phyloP scores from a whole-genome alignment of 2,888 invertebrate genomes.

The Ariolimax columbianus region DNA sequence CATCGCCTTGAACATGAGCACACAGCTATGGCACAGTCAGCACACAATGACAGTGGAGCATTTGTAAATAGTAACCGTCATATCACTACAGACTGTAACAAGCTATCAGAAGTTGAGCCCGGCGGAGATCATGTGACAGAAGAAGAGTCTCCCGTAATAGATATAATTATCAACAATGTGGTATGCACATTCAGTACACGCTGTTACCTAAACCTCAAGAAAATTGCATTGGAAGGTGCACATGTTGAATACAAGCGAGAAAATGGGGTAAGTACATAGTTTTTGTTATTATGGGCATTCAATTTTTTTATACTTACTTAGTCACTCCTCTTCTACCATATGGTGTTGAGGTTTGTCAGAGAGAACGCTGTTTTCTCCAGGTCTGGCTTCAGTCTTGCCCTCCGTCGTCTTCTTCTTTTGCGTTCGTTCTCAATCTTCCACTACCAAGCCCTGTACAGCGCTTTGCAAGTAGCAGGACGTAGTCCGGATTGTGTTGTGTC shows the following conservation, averaged over 20 bases:
- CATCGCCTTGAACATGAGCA: neutral
- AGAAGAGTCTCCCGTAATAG: conserved; percentile 76
- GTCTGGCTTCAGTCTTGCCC: no score
- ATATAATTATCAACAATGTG: conserved; percentile 98
- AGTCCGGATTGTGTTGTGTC: no score
- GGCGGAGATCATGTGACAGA: neutral
- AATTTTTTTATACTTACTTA: no score
- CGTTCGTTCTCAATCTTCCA: no score
- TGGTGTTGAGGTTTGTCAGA: no score
- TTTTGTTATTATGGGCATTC: no score
- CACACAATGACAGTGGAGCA: conserved; percentile 9
- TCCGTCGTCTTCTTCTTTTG: no score
- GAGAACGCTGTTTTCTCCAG: no score
- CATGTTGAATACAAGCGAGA: conserved; percentile 97
- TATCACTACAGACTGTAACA: neutral
- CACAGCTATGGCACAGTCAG: neutral
- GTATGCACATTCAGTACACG: conserved; percentile 97
- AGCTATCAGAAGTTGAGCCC: neutral
- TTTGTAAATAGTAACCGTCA: conserved; percentile 32
- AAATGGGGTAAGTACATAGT: conserved; percentile 85
- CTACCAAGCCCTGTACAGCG: no score
- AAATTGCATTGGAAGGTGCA: conserved; percentile 93
- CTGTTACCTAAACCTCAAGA: conserved; percentile 96
- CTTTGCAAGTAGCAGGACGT: no score
- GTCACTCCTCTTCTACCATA: no score